Base-by-base conservation (phyloP, 1,140 invertebrate species). In the Portunus trituberculatus region DNA sequence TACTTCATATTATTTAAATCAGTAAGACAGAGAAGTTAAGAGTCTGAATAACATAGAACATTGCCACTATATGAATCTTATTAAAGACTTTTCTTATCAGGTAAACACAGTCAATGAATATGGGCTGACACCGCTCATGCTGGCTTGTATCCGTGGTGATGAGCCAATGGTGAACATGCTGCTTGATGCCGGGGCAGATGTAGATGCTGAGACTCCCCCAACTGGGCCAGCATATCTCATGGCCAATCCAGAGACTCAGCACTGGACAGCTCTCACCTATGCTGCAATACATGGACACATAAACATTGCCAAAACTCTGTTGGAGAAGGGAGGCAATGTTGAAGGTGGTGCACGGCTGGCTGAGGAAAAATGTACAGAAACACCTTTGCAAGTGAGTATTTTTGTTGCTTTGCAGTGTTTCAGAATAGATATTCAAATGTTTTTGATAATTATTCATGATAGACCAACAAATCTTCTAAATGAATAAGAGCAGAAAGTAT, bases 281-380 rank as follows among this genome's bases (percentile, higher is more conserved):
- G 97, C 98, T 0, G 97, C 98, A 31, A 97, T 98, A 76, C 97
- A 98, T 29, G 97, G 97, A 3, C 97, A 98, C 91, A 96, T 97
- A 10, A 93, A 89, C 28, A 97, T 98, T 45, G 98, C 98, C 0
- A 96, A 96, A 94, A 96, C 98, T 10, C 96, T 99, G 28, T 96
- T 97, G 25, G 98, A 98, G 96, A 97, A 98, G 29, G 98, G 98
- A 0, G 98, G 98, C n/a, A 97, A 98, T 91, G 98, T 99, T 0
- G 98, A 99, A 97, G 98, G 98, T 10, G 98, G 98, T 0, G 98
- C 98, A 0, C 97, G 98, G 14, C 96, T 98, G 0, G 98, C 98
- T 93, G 98, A 99, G 96, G 98, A 99, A 96, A 98, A 98, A 95
- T 98, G 98, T 96, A 99, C 98, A 0, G 97, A 99, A 59, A 99